Percentiles rank a stretch among this genome's conserved stretches.
Conservation (phyloP, 2,888 invertebrate genomes). For the Stictocephala bisonia region DNA sequence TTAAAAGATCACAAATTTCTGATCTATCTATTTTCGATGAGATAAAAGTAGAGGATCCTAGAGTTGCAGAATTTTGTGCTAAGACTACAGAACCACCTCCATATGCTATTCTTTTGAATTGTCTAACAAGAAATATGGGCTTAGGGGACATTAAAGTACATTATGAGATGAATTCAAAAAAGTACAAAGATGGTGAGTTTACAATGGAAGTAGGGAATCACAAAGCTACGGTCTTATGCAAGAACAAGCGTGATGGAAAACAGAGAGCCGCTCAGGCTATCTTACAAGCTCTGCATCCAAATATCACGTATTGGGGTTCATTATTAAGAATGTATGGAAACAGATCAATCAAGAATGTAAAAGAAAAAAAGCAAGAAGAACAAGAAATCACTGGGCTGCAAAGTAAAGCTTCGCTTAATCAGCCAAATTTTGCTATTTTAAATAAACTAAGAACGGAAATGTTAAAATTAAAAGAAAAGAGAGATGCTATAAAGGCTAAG, state of each 20-base stretch:
- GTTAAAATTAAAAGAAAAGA: slow-evolving; percentile 73
- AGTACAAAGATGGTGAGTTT: slow-evolving; percentile 93
- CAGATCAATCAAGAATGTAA: slow-evolving; percentile 88
- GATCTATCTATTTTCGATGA: slow-evolving; percentile 84
- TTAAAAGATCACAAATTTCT: slow-evolving; percentile 63
- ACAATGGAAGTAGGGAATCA: slow-evolving; percentile 96
- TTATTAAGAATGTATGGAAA: slow-evolving; percentile 93
- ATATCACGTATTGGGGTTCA: slow-evolving; percentile 95
- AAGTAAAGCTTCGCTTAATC: slow-evolving; percentile 88
- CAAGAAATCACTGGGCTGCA: slow-evolving; percentile 93
- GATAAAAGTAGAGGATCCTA: slow-evolving; percentile 92
- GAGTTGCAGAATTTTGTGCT: slow-evolving; percentile 95
- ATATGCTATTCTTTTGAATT: slow-evolving; percentile 91
- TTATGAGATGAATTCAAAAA: slow-evolving; percentile 86
- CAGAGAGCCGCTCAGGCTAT: slow-evolving; percentile 96
- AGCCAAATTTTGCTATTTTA: slow-evolving; percentile 91
- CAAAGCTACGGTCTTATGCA: slow-evolving; percentile 89
- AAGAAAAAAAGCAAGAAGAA: slow-evolving; percentile 92
- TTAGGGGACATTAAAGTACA: slow-evolving; percentile 89
- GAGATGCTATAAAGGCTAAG: slow-evolving; percentile 74
- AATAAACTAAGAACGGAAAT: slow-evolving; percentile 87
- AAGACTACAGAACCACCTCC: slow-evolving; percentile 96
- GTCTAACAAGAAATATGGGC: slow-evolving; percentile 92
- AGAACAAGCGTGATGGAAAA: slow-evolving; percentile 96
- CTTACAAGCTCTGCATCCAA: slow-evolving; percentile 92